These are phyloP conservation scores for Andrena hattorfiana DNA, from an alignment of 2,888 invertebrate genomes.

Conservation along the genomic window DNA sequence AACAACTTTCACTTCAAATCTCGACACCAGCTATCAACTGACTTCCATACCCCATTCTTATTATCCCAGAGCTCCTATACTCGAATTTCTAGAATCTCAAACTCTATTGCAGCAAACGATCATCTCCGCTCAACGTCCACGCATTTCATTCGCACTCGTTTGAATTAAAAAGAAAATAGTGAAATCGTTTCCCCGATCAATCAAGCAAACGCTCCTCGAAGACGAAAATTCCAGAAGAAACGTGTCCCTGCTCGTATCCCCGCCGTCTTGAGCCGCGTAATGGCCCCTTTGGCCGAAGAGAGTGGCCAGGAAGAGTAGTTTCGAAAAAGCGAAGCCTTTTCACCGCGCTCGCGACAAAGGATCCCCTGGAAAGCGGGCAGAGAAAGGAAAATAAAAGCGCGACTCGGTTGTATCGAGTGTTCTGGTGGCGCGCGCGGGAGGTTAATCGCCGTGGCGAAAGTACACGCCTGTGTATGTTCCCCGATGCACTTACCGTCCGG, in stretches of 20 bases:
- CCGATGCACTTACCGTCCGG: conserved; percentile 42
- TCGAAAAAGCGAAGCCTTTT: conserved; percentile 7
- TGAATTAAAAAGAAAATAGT: too few species aligned
- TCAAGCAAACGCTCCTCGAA: conserved; percentile 38
- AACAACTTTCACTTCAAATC: too few species aligned
- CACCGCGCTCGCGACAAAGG: conserved; percentile 21
- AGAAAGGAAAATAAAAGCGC: conserved; percentile 20
- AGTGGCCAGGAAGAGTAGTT: neutral
- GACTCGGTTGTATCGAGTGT: conserved; percentile 14
- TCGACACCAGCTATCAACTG: too few species aligned
- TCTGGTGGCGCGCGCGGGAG: conserved; percentile 27
- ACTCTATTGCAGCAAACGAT: too few species aligned
- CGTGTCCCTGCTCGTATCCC: conserved; percentile 25
- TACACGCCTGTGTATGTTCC: conserved; percentile 31
- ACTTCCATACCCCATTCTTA: too few species aligned
- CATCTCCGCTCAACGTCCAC: too few species aligned
- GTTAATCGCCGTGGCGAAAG: conserved; percentile 54
- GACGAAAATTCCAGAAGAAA: conserved; percentile 2
- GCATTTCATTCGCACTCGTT: too few species aligned
- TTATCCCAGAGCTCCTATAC: too few species aligned
- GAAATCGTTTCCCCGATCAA: conserved; percentile 46
- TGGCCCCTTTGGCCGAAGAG: neutral
- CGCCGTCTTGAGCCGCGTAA: conserved; percentile 7
- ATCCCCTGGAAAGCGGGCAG: neutral
- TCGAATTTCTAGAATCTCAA: too few species aligned